phyloP scores from a whole-genome alignment of 92 coral and sea anemone genomes.

The Diadumene lineata region DNA sequence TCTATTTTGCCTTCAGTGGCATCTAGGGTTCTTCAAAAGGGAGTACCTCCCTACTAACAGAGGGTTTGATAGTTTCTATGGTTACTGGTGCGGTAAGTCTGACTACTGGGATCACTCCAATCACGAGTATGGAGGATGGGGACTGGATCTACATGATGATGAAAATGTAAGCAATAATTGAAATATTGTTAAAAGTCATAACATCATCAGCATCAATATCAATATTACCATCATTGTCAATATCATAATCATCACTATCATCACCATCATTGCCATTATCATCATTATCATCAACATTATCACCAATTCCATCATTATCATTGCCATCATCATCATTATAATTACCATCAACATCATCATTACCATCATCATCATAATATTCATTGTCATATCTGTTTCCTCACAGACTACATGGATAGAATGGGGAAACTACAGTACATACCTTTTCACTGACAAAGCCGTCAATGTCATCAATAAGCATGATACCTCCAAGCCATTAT shows the following conservation, averaged over 20 bases:
- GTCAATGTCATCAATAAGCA: slow-evolving; percentile 58
- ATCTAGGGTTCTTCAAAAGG: slow-evolving; percentile 76
- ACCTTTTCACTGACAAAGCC: slow-evolving; percentile 59
- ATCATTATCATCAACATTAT: not conserved
- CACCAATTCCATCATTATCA: not conserved
- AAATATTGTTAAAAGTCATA: too few relatives aligned
- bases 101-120: slow-evolving; percentile 91
- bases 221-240: not conserved
- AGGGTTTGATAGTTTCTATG: slow-evolving; percentile 79
- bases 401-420: slow-evolving; percentile 63
- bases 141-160: slow-evolving; percentile 64
- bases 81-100: slow-evolving; percentile 76
- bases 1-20: slow-evolving; percentile 59
- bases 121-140: slow-evolving; percentile 63
- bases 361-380: not conserved
- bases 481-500: slow-evolving; percentile 51
- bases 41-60: slow-evolving; percentile 68
- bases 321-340: not conserved
- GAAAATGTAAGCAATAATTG: slow-evolving; percentile 13
- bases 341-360: not conserved
- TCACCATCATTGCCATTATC: not conserved
- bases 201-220: not conserved
- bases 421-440: slow-evolving; percentile 76
- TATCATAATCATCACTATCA: not conserved
- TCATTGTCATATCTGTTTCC: not conserved